Evolutionary conservation across 1,140 invertebrate genomes (phyloP).

Genomic region (Cylas formicarius): DNA sequence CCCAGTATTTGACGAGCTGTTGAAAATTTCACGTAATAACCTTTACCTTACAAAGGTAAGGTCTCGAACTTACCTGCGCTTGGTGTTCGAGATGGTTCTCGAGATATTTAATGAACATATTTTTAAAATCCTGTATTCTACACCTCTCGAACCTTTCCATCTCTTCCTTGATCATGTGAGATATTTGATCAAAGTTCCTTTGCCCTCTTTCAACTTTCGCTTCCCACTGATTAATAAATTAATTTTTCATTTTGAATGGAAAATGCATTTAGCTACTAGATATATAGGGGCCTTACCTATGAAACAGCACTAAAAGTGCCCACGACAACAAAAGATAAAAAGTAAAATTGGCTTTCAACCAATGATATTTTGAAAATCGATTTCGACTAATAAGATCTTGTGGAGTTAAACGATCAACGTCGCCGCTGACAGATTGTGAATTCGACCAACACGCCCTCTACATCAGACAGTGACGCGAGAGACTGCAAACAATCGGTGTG

Average conservation of each 20-base stretch:
- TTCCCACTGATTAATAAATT: slow-evolving; percentile 65
- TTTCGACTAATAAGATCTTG: no score
- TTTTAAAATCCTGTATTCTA: slow-evolving; percentile 86
- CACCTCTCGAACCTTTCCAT: slow-evolving; percentile 86
- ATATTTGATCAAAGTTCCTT: slow-evolving; percentile 95
- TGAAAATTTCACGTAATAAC: no score
- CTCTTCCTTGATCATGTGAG: slow-evolving; percentile 92
- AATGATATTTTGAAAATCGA: background rate
- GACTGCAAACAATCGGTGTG: no score
- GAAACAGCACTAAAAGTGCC: no score
- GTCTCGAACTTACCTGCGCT: slow-evolving; percentile 77
- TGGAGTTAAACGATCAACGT: no score
- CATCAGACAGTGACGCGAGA: no score
- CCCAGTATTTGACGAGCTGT: slow-evolving; percentile 95
- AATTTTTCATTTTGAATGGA: no score
- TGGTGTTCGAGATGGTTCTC: slow-evolving; percentile 93
- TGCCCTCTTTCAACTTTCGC: slow-evolving; percentile 92
- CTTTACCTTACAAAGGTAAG: no score
- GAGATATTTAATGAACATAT: slow-evolving; percentile 82
- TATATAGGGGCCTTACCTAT: no score
- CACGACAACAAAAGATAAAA: slow-evolving; percentile 4
- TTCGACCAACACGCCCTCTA: no score
- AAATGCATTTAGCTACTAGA: no score
- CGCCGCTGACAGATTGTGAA: no score
- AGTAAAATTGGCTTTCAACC: background rate